These are phyloP conservation scores for Petrosia ficiformis DNA, from an alignment of 37 sponge, comb jelly and placozoan species.

Conservation along the genomic window DNA sequence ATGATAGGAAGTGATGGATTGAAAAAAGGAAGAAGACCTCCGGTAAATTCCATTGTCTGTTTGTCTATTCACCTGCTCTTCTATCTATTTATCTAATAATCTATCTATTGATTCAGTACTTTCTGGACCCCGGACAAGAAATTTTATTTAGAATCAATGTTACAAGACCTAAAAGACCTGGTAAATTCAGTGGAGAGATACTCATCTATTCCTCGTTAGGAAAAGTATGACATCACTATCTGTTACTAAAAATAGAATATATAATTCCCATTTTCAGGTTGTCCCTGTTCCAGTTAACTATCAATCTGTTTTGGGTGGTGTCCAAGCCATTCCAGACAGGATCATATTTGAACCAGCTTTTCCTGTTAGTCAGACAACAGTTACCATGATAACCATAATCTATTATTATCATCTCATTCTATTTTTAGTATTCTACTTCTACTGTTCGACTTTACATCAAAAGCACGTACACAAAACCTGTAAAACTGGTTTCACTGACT, in stretches of 20 bases:
- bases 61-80: too few species aligned
- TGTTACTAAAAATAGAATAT: background rate
- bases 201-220: conserved; percentile 52
- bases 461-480: background rate
- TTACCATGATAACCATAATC: background rate
- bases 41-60: background rate
- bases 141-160: conserved; percentile 54
- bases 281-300: conserved; percentile 53
- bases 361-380: conserved; percentile 37
- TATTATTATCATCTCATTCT: background rate
- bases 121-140: conserved; percentile 29
- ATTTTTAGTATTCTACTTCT: background rate
- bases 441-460: conserved; percentile 7
- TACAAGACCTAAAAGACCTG: conserved; percentile 39
- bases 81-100: background rate
- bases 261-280: background rate
- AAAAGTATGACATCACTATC: conserved; percentile 8
- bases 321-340: conserved; percentile 33
- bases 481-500: background rate
- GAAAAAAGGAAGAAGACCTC: background rate
- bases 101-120: conserved; percentile 3
- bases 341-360: conserved; percentile 33
- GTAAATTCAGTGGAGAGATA: conserved; percentile 59
- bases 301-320: conserved; percentile 44
- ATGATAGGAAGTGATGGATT: background rate